Evolutionary conservation across 2,797 vertebrate genomes (phyloP).

Genomic region (Dryobates pubescens): DNA sequence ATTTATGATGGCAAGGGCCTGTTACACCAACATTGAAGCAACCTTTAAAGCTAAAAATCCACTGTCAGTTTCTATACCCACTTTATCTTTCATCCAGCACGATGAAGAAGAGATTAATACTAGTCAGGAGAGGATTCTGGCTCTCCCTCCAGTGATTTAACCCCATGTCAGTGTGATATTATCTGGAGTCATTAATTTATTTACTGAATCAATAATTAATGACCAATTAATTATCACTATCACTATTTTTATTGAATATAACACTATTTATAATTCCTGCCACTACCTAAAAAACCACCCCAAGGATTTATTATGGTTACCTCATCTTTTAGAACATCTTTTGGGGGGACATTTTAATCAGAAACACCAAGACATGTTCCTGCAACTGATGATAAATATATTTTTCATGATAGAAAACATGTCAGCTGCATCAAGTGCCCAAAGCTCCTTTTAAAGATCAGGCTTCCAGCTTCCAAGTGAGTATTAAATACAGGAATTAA

Average conservation of each 20-base stretch:
- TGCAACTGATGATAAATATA: background rate
- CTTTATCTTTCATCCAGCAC: background rate
- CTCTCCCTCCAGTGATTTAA: background rate
- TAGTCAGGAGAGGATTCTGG: background rate
- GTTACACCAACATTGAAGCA: background rate
- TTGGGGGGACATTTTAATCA: background rate
- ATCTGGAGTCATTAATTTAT: background rate
- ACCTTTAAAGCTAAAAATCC: background rate
- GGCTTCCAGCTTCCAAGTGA: background rate
- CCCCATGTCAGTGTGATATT: background rate
- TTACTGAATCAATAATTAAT: background rate
- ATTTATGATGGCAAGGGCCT: background rate
- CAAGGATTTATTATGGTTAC: background rate
- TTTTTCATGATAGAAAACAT: conserved; percentile 9
- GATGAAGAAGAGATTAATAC: background rate
- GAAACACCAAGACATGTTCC: background rate
- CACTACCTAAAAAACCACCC: background rate
- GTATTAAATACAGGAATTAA: conserved; percentile 10
- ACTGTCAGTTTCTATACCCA: background rate
- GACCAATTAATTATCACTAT: background rate
- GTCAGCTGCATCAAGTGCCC: background rate
- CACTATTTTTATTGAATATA: background rate
- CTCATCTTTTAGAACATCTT: background rate
- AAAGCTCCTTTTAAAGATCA: conserved; percentile 13
- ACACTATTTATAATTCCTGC: background rate